phyloP scores from a whole-genome alignment of 2,888 invertebrate genomes.

The Zaprionus obscuricornis region DNA sequence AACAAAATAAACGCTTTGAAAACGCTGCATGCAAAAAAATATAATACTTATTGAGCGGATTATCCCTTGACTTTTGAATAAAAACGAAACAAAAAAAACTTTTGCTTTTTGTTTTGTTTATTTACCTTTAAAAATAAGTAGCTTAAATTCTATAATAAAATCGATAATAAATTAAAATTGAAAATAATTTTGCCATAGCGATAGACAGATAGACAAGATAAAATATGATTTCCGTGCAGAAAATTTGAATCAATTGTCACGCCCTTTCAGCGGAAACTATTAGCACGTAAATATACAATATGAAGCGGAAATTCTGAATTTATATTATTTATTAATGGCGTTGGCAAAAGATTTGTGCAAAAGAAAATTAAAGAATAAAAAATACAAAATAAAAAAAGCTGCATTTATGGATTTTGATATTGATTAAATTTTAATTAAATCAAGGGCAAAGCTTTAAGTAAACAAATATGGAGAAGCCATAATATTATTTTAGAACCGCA shows the following conservation, averaged over 20 bases:
- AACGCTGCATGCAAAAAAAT: too few species aligned
- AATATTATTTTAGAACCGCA: slow-evolving; percentile 18
- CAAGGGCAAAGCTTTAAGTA: slow-evolving; percentile 13
- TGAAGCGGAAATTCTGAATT: slow-evolving; percentile 23
- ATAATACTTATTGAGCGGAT: too few species aligned
- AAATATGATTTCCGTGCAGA: slow-evolving; percentile 9
- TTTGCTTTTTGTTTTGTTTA: not conserved
- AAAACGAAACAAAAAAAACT: too few species aligned
- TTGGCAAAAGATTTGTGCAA: slow-evolving; percentile 17
- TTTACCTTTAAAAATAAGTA: too few species aligned
- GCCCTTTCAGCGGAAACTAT: slow-evolving; percentile 16
- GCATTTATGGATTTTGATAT: slow-evolving; percentile 31
- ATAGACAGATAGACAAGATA: too few species aligned
- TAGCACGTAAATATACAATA: not conserved
- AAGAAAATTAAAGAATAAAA: slow-evolving; percentile 1
- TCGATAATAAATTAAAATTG: too few species aligned
- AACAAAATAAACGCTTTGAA: too few species aligned
- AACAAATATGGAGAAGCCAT: slow-evolving; percentile 6
- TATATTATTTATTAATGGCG: slow-evolving; percentile 25
- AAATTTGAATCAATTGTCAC: slow-evolving; percentile 29
- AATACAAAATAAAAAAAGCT: slow-evolving; percentile 21
- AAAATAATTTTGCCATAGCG: too few species aligned
- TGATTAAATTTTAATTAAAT: slow-evolving; percentile 46
- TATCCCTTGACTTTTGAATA: too few species aligned
- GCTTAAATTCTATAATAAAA: too few species aligned